Conservation (phyloP, 23 tunicate genomes). For the Phallusia fumigata region DNA sequence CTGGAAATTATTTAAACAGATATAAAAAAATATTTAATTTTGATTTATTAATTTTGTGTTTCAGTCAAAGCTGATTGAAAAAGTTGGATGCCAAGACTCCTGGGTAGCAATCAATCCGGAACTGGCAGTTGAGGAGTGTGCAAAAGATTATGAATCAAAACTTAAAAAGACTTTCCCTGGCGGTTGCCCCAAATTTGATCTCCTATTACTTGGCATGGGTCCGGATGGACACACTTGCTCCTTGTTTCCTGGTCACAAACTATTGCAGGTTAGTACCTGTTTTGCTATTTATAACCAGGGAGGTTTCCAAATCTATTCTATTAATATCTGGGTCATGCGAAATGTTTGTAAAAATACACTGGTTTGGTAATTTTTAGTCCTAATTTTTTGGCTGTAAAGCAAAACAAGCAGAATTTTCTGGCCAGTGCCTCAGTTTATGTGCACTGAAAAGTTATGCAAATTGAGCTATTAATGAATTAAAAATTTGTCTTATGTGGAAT, state of each 20-base stretch:
- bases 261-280: slow-evolving; percentile 54
- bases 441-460: too few species aligned
- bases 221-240: slow-evolving; percentile 99
- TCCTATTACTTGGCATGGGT: slow-evolving; percentile 89
- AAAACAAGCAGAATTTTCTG: too few species aligned
- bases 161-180: slow-evolving; percentile 34
- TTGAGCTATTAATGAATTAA: too few species aligned
- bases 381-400: too few species aligned
- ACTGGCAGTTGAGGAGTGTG: slow-evolving; percentile 69
- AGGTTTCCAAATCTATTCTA: too few species aligned
- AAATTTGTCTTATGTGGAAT: too few species aligned
- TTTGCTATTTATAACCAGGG: background rate
- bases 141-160: slow-evolving; percentile 75
- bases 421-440: too few species aligned
- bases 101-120: slow-evolving; percentile 81
- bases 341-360: too few species aligned
- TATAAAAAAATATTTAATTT: too few species aligned
- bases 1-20: too few species aligned
- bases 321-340: too few species aligned
- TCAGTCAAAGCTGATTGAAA: slow-evolving; percentile 62
- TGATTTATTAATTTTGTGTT: slow-evolving; percentile 23
- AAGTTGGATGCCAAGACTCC: slow-evolving; percentile 44
- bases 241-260: slow-evolving; percentile 77
- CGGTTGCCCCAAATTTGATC: slow-evolving; percentile 67
- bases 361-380: too few species aligned